phyloP scores from a whole-genome alignment of 1,140 invertebrate genomes.

The Chionoecetes opilio region DNA sequence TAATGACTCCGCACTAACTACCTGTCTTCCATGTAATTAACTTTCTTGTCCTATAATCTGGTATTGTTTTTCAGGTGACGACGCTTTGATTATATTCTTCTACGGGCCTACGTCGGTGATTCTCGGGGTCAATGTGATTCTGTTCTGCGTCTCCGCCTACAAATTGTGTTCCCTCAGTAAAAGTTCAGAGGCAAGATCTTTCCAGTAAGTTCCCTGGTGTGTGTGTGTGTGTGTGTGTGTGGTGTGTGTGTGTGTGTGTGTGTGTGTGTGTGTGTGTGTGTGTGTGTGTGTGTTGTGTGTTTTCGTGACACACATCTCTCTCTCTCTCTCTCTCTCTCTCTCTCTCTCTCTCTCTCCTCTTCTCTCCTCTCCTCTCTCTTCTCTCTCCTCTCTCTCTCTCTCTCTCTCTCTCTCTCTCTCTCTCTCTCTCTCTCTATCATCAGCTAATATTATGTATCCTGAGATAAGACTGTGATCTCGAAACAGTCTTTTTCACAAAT shows the following conservation, averaged over 20 bases:
- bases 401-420: neutral
- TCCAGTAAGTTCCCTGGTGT: conserved; percentile 76
- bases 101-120: conserved; percentile 69
- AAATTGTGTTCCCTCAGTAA: conserved; percentile 63
- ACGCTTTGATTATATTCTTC: conserved; percentile 70
- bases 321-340: conserved; percentile 5
- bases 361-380: neutral
- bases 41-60: no score
- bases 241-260: no score
- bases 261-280: no score
- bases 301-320: neutral
- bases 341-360: neutral
- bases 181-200: conserved; percentile 46
- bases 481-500: no score
- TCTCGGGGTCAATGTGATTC: conserved; percentile 65
- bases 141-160: conserved; percentile 69
- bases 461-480: no score
- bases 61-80: conserved; percentile 48
- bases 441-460: no score
- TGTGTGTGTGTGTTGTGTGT: no score
- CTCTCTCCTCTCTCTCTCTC: neutral
- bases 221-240: no score
- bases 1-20: no score
- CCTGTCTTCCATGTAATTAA: no score
- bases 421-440: no score